phyloP scores from a whole-genome alignment of 1,140 invertebrate genomes.

The Caerostris extrusa region DNA sequence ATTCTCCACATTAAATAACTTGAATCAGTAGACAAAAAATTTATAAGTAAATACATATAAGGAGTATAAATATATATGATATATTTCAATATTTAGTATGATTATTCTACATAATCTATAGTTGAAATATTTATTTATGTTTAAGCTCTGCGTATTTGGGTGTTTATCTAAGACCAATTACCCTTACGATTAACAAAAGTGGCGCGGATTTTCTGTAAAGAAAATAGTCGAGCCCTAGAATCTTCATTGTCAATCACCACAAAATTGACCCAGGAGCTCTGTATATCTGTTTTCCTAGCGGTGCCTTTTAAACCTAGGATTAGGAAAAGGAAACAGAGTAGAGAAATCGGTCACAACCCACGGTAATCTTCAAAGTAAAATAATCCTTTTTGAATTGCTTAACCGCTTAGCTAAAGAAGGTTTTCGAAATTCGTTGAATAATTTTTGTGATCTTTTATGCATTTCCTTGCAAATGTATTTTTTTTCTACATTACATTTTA shows the following conservation, averaged over 20 bases:
- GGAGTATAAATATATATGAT: too few species aligned
- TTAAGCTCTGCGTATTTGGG: too few species aligned
- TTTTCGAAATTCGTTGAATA: not conserved
- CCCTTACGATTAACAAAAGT: not conserved
- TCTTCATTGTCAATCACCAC: not conserved
- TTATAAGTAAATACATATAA: too few species aligned
- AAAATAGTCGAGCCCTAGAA: not conserved
- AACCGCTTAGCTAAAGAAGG: not conserved
- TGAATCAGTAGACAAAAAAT: too few species aligned
- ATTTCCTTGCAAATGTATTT: too few species aligned
- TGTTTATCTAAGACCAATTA: too few species aligned
- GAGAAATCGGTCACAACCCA: not conserved
- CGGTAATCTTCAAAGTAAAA: not conserved
- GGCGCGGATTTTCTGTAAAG: not conserved
- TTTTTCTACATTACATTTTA: too few species aligned
- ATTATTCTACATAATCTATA: too few species aligned
- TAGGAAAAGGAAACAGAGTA: slow-evolving; percentile 9
- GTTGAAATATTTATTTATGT: too few species aligned
- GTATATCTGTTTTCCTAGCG: not conserved
- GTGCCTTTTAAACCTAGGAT: not conserved
- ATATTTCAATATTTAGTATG: too few species aligned
- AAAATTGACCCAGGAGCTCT: slow-evolving; percentile 21
- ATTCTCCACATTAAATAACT: too few species aligned
- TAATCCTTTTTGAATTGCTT: slow-evolving; percentile 2
- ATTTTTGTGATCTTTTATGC: not conserved